Percentiles rank a stretch among this genome's conserved stretches.
These are phyloP conservation scores for Steinernema khuongi DNA, from an alignment of 1,140 invertebrate genomes.

Conservation along the genomic window DNA sequence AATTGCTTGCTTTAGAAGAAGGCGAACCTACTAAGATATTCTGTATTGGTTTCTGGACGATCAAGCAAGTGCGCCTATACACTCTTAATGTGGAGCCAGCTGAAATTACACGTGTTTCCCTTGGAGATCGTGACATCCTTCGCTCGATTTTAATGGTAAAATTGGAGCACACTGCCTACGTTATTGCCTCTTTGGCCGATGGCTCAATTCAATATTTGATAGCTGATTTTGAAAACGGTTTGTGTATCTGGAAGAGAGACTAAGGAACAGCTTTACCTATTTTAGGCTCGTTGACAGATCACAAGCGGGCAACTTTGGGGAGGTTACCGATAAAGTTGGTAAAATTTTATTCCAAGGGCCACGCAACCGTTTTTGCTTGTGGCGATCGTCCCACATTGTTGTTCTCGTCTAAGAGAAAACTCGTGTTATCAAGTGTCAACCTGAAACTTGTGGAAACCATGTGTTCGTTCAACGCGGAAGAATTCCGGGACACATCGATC, in stretches of 20 bases:
- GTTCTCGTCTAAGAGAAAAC: conserved; percentile 95
- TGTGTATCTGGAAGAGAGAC: neutral
- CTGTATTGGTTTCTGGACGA: neutral
- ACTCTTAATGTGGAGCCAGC: neutral
- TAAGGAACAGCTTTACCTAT: neutral
- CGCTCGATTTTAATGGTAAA: conserved; percentile 86
- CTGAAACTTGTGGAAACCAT: conserved; percentile 95
- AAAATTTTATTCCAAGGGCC: conserved; percentile 75
- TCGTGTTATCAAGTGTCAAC: conserved; percentile 98
- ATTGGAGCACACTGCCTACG: conserved; percentile 71
- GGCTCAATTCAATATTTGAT: conserved; percentile 93
- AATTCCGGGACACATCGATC: neutral
- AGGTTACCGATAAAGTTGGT: conserved; percentile 89
- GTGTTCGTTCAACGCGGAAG: conserved; percentile 76
- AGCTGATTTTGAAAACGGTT: conserved; percentile 42
- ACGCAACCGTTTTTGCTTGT: conserved; percentile 95
- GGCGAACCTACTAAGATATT: neutral
- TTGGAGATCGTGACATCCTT: conserved; percentile 64
- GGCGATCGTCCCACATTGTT: conserved; percentile 82
- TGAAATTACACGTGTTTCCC: neutral
- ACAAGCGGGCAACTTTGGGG: conserved; percentile 74
- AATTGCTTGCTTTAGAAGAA: neutral
- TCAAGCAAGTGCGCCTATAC: neutral
- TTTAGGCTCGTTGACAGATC: conserved; percentile 58
- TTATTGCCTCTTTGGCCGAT: conserved; percentile 77